Evolutionary conservation across 1,140 invertebrate genomes (phyloP), one percentile per base, ranked within the genome.

Genomic region (Vollenhovia emeryi): DNA sequence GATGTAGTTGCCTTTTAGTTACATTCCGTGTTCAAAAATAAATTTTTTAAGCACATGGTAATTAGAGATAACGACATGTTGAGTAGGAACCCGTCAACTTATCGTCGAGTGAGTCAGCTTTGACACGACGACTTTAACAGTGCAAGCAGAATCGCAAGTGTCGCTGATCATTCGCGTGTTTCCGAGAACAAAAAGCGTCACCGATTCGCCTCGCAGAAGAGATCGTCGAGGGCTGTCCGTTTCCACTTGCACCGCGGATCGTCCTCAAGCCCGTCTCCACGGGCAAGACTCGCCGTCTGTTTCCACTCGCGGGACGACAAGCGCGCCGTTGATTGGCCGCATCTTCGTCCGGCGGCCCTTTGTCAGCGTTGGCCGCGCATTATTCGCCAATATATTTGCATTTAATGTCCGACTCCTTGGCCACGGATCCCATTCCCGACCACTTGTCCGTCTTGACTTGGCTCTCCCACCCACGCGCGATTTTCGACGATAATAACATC

Each of bases 401-500:
- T 64, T 43, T 55, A 52, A n/a, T 68, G 24, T 52, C 52, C 43
- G 43, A 27, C 21, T 50, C 33, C 21, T 24, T 68, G 11, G n/a
- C n/a, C 45, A 40, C 2, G 9, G 8, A 50, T 40, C 21, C 24
- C 40, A 18, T 11, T 24, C 3, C 36, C 33, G 21, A 9, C 18
- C 27, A 71, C 50, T 80, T 21, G 24, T 21, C 13, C 50, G 36
- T n/a, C 24, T 8, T 21, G 48, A 71, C n/a, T n/a, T 15, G 45
- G 24, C 45, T 69, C 33, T 15, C 50, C 36, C 48, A 21, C 50
- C 64, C 48, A 71, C 52, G 50, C 27, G 7, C 2, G 2, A 6
- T 71, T 71, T 71, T 59, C 78, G 66, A 82, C 43, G 57, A 80
- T 71, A 82, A 82, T 36, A 82, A 57, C 18, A 71, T 30, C 30